A percentile compares a stretch with the other conserved stretches of the same genome.
Evolutionary conservation across 2,888 invertebrate species (phyloP).

Genomic region (Diabrotica balteata): DNA sequence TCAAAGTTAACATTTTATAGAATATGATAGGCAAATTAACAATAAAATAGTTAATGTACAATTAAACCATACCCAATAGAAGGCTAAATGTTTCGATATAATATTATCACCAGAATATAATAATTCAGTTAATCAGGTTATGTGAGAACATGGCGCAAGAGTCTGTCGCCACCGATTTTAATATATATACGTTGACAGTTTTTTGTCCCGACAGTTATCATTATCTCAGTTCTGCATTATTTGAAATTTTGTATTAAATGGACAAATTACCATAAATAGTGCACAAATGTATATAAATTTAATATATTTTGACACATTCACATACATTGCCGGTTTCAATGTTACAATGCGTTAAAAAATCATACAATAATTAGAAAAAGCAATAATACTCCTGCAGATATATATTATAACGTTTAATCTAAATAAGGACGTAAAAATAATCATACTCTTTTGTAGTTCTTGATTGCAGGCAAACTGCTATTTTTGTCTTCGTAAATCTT

Average conservation of each 20-base stretch:
- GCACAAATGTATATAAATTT: too few relatives aligned
- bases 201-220: constrained; percentile 8
- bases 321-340: too few relatives aligned
- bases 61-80: constrained; percentile 1
- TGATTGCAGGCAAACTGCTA: too few relatives aligned
- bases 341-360: too few relatives aligned
- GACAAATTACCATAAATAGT: neutral
- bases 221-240: neutral
- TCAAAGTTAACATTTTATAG: neutral
- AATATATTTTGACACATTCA: too few relatives aligned
- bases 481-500: too few relatives aligned
- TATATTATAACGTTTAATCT: too few relatives aligned
- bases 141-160: constrained; percentile 13
- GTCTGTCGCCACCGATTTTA: constrained; percentile 20
- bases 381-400: too few relatives aligned
- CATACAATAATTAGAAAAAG: too few relatives aligned
- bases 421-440: too few relatives aligned
- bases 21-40: neutral
- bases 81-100: constrained; percentile 11
- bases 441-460: too few relatives aligned
- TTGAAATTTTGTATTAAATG: constrained; percentile 5
- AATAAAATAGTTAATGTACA: constrained; percentile 1
- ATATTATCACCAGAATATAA: constrained; percentile 15
- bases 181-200: constrained; percentile 8
- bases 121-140: constrained; percentile 21